phyloP scores from a whole-genome alignment of 1,140 invertebrate genomes.

The Drosophila nasuta region DNA sequence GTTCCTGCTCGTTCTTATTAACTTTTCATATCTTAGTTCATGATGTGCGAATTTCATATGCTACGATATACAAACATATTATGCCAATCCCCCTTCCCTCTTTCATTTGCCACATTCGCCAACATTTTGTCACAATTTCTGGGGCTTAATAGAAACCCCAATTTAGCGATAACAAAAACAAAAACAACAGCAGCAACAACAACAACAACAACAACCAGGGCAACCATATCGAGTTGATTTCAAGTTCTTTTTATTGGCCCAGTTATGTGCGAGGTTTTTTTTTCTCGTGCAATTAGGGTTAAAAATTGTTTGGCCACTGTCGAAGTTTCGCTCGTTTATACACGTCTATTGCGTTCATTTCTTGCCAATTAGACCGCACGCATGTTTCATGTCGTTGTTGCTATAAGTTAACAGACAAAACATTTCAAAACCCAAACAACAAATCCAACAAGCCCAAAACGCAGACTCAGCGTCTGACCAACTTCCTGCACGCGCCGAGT shows the following conservation, averaged over 20 bases:
- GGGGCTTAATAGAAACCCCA: slow-evolving; percentile 30
- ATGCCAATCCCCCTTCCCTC: slow-evolving; percentile 3
- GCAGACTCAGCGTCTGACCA: too few species aligned
- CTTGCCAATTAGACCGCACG: slow-evolving; percentile 42
- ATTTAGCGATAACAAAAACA: slow-evolving; percentile 4
- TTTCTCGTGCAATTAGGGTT: slow-evolving; percentile 50
- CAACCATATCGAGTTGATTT: slow-evolving; percentile 14
- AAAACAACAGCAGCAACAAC: background rate
- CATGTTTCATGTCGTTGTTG: slow-evolving; percentile 20
- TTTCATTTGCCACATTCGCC: slow-evolving; percentile 7
- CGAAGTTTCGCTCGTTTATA: slow-evolving; percentile 15
- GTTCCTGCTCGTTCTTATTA: slow-evolving; percentile 66
- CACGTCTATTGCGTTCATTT: slow-evolving; percentile 9
- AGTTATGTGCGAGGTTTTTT: slow-evolving; percentile 36
- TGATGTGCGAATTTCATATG: slow-evolving; percentile 70
- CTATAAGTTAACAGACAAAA: too few species aligned
- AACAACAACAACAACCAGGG: slow-evolving; percentile 8
- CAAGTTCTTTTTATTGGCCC: slow-evolving; percentile 43
- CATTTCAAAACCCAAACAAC: too few species aligned
- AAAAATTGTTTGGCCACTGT: slow-evolving; percentile 14
- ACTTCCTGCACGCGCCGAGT: too few species aligned
- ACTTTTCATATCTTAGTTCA: slow-evolving; percentile 69
- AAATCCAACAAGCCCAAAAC: too few species aligned
- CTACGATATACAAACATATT: slow-evolving; percentile 28
- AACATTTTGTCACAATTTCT: slow-evolving; percentile 61